phyloP scores from a whole-genome alignment of 1,140 invertebrate species.

The Sminthurides bifidus region DNA sequence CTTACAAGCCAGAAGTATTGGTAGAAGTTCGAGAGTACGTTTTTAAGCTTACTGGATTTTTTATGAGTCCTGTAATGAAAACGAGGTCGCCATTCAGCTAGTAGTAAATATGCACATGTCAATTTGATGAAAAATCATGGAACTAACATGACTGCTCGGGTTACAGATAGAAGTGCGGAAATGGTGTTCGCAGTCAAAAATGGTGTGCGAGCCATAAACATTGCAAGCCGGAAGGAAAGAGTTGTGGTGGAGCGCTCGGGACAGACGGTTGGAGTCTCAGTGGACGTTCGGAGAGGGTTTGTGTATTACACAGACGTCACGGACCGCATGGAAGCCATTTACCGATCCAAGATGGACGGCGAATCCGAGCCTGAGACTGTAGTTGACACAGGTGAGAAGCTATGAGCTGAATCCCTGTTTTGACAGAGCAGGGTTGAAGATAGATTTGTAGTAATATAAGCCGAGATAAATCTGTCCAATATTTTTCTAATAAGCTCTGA shows the following conservation, averaged over 20 bases:
- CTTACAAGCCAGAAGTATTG: no score
- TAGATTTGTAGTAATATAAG: neutral
- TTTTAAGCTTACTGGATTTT: no score
- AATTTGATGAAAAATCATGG: no score
- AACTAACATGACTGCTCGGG: no score
- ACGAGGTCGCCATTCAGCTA: no score
- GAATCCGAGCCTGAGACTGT: slow-evolving; percentile 42
- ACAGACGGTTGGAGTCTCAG: slow-evolving; percentile 53
- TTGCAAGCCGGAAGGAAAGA: neutral
- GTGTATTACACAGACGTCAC: slow-evolving; percentile 64
- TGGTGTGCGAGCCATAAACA: neutral
- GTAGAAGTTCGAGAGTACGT: no score
- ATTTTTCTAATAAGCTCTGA: neutral
- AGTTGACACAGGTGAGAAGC: slow-evolving; percentile 37
- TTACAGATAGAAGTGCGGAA: slow-evolving; percentile 5
- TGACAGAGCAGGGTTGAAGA: neutral
- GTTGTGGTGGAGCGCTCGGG: slow-evolving; percentile 8
- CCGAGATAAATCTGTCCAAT: neutral
- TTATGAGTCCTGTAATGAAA: no score
- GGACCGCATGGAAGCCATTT: slow-evolving; percentile 51
- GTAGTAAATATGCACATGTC: no score
- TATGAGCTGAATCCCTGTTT: neutral
- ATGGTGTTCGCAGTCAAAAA: slow-evolving; percentile 19
- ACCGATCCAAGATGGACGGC: slow-evolving; percentile 46
- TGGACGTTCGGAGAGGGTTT: slow-evolving; percentile 43